Conservation (phyloP, 2,113 vertebrate species). For the Cromileptes altivelis region DNA sequence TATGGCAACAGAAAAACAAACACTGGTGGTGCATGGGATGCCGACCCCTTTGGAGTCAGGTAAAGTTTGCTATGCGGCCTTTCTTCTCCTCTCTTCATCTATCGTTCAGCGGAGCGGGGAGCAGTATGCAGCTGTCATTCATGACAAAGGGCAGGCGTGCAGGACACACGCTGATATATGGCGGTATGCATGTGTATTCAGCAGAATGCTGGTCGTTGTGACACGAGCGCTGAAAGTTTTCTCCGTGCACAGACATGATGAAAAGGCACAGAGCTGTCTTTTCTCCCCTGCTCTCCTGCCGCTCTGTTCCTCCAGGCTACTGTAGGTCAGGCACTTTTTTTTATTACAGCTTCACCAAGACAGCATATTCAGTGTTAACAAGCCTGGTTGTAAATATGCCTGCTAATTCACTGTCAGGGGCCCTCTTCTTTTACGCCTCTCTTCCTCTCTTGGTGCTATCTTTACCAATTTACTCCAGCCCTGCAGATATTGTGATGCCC, state of each 20-base stretch:
- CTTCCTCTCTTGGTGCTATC: slow-evolving; percentile 3
- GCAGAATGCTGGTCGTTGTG: not conserved
- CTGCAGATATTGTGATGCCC: slow-evolving; percentile 44
- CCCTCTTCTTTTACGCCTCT: not conserved
- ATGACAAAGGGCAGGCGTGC: slow-evolving; percentile 38
- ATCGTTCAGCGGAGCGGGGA: slow-evolving; percentile 39
- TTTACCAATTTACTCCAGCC: slow-evolving; percentile 22
- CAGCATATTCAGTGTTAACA: slow-evolving; percentile 23
- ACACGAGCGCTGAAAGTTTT: slow-evolving; percentile 2
- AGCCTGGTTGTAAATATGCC: slow-evolving; percentile 41
- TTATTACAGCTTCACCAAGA: slow-evolving; percentile 7
- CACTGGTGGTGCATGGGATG: slow-evolving; percentile 22
- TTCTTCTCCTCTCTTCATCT: slow-evolving; percentile 38
- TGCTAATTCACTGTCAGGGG: slow-evolving; percentile 14
- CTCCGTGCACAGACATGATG: slow-evolving; percentile 29
- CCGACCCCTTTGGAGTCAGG: slow-evolving; percentile 26
- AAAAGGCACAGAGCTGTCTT: slow-evolving; percentile 34
- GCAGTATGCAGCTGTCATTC: slow-evolving; percentile 45
- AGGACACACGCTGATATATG: slow-evolving; percentile 12
- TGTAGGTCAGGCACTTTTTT: not conserved
- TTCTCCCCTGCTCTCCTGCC: not conserved
- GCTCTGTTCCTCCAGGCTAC: not conserved
- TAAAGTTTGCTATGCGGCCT: slow-evolving; percentile 35
- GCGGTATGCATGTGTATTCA: slow-evolving; percentile 4
- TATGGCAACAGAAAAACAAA: slow-evolving; percentile 74